A percentile compares a stretch with the other conserved stretches of the same genome.
Conservation (phyloP, 2,888 invertebrate species). For the Buathra laborator region DNA sequence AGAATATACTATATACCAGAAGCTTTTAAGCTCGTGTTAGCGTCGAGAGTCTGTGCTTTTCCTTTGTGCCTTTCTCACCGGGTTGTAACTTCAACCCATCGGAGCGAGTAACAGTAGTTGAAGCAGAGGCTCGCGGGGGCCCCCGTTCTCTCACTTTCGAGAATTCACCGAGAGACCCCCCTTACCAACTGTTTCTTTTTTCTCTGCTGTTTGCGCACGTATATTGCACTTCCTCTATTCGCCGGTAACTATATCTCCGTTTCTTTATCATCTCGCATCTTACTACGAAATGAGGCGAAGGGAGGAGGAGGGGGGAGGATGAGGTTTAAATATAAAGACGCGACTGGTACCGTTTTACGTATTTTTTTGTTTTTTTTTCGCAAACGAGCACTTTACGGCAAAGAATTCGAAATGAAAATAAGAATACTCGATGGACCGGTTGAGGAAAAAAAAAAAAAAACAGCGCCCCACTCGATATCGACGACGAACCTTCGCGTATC, state of each 20-base stretch:
- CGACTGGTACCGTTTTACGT: neutral
- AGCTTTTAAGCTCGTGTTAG: slow-evolving; percentile 72
- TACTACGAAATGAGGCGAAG: neutral
- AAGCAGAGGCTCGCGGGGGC: slow-evolving; percentile 57
- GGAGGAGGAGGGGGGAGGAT: no score
- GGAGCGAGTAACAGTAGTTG: slow-evolving; percentile 50
- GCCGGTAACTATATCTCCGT: slow-evolving; percentile 7
- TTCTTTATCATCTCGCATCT: slow-evolving; percentile 26
- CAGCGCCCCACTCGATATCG: slow-evolving; percentile 25
- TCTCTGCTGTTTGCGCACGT: slow-evolving; percentile 36
- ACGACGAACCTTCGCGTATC: slow-evolving; percentile 14
- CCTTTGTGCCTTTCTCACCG: slow-evolving; percentile 72
- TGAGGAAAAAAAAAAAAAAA: neutral
- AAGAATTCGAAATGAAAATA: neutral
- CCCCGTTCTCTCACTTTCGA: slow-evolving; percentile 57
- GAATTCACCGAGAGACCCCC: slow-evolving; percentile 48
- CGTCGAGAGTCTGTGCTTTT: slow-evolving; percentile 63
- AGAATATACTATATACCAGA: slow-evolving; percentile 24
- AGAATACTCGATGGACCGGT: neutral
- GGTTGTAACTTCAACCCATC: slow-evolving; percentile 66
- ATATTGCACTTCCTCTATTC: slow-evolving; percentile 49
- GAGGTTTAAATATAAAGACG: slow-evolving; percentile 5
- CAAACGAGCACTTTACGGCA: neutral
- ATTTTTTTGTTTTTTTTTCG: slow-evolving; percentile 6
- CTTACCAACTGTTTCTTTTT: slow-evolving; percentile 13